Base-by-base conservation (phyloP, 1,140 invertebrate species). In the Ostrea denselamellosa region DNA sequence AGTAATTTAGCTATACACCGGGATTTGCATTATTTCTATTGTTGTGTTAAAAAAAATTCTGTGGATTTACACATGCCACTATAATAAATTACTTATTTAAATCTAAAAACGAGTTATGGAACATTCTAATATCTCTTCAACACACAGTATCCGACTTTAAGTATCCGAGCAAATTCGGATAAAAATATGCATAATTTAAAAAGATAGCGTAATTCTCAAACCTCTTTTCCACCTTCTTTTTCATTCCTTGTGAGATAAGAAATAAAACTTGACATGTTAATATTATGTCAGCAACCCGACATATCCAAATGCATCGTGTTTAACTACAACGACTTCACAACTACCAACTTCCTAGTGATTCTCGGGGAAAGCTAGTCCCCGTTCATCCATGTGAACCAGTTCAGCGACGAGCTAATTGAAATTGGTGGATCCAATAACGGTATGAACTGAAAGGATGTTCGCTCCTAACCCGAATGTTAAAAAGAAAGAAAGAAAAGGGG, bases 231-330 rank as follows among this genome's bases (percentile, higher is more conserved):
- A 8, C 34, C 14, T 53, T 88, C 87, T 25, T 52, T 51, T 68
- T 88, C 87, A 86, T 88, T 88, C 44, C 87, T 86, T 4, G 53
- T 65, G 28, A 88, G 34, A 65, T 88, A 88, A 25, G 87, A 88
- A 62, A 86, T 86, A 68, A 88, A 88, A 44, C 85, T 56, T 44
- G 87, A 88, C 56, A 22, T 88, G 17, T 62, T 51, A 28, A 28
- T n/a, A 34, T 71, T 34, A 44, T 44, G 58, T 71, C 22, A 71
- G 22, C 22, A 25, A 71, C 0, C 4, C 28, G 34, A 44, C 34
- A 44, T 44, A 44, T 44, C 34, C 34, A 44, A 44, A 44, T 44
- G 12, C 58, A 62, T 62, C 58, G 58, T 62, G 58, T 62, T 62
- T 17, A 62, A 19, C n/a, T 14, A 62, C 58, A n/a, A n/a, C 58